Evolutionary conservation across 1,140 invertebrate genomes (phyloP).

Genomic region (Sycobia sp.): DNA sequence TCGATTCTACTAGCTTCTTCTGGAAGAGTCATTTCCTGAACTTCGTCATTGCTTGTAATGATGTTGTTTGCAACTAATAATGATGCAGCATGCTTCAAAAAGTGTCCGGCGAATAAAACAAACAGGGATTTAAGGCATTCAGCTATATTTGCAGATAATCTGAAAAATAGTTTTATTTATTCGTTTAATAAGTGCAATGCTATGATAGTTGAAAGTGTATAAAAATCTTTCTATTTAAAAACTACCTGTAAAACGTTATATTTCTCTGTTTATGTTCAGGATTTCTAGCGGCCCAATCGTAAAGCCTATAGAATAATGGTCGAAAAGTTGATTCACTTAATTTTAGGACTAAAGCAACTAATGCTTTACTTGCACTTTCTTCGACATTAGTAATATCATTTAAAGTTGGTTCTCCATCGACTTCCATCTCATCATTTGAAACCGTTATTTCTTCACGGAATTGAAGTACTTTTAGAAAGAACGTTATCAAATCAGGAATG

Average conservation of each 20-base stretch:
- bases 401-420: constrained; percentile 53
- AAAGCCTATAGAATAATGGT: constrained; percentile 85
- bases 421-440: constrained; percentile 51
- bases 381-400: constrained; percentile 66
- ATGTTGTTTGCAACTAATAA: constrained; percentile 65
- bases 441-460: constrained; percentile 64
- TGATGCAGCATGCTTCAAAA: constrained; percentile 78
- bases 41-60: constrained; percentile 45
- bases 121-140: constrained; percentile 86
- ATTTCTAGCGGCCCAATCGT: constrained; percentile 79
- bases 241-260: constrained; percentile 79
- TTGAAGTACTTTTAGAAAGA: constrained; percentile 79
- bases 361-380: constrained; percentile 72
- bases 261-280: constrained; percentile 68
- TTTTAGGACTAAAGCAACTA: constrained; percentile 81
- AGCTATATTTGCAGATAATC: constrained; percentile 77
- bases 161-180: constrained; percentile 57
- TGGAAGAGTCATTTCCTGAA: constrained; percentile 59
- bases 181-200: neutral
- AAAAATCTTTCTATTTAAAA: constrained; percentile 1
- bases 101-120: constrained; percentile 84
- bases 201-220: neutral
- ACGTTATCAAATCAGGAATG: constrained; percentile 70
- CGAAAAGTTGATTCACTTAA: constrained; percentile 86
- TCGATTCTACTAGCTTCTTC: constrained; percentile 65